phyloP scores from a whole-genome alignment of 2,888 invertebrate species.

The Eristalis tenax region DNA sequence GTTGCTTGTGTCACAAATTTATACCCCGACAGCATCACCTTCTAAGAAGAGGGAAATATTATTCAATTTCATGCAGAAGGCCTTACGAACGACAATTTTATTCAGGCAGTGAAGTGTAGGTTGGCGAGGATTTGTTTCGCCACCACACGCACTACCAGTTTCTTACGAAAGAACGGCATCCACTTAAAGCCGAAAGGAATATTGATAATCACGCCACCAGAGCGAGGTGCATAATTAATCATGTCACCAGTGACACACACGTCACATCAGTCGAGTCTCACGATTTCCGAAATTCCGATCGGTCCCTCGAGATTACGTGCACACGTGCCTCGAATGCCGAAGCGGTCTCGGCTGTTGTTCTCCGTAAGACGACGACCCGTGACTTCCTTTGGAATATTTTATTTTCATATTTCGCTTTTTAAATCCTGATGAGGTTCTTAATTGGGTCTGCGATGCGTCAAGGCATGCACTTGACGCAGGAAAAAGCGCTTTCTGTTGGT shows the following conservation, averaged over 20 bases:
- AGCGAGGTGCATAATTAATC: neutral
- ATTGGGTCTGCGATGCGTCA: neutral
- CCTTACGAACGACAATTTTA: neutral
- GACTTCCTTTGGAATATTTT: neutral
- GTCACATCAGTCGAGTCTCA: neutral
- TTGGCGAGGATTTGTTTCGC: neutral
- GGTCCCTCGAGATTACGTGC: neutral
- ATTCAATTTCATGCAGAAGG: neutral
- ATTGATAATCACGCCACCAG: neutral
- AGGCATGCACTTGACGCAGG: too few species aligned
- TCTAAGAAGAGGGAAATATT: too few species aligned
- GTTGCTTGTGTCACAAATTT: too few species aligned
- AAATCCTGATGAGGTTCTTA: neutral
- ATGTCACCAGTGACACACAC: neutral
- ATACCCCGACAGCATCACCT: too few species aligned
- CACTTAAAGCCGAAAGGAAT: neutral
- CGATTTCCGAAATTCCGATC: neutral
- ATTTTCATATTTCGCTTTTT: neutral
- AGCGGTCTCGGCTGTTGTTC: neutral
- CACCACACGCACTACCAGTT: neutral
- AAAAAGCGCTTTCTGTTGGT: too few species aligned
- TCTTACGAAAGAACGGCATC: neutral
- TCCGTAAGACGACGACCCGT: too few species aligned
- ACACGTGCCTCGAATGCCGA: neutral
- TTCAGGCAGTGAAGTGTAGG: too few species aligned